phyloP scores from a whole-genome alignment of 2,888 invertebrate species.

The Tigriopus californicus region DNA sequence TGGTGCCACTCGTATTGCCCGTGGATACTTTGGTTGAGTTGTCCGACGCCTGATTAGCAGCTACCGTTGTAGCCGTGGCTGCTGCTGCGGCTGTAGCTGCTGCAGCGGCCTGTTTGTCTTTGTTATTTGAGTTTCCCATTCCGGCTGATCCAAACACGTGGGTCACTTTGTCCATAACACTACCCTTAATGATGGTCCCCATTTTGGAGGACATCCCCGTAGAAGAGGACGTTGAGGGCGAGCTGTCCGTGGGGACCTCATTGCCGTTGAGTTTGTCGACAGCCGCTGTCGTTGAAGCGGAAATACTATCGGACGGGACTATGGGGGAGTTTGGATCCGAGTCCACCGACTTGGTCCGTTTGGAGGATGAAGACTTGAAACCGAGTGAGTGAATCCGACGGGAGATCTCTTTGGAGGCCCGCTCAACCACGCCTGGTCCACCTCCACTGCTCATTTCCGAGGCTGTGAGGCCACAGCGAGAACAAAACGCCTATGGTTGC shows the following conservation, averaged over 20 bases:
- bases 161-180: slow-evolving; percentile 70
- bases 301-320: no score
- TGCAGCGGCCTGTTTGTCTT: slow-evolving; percentile 7
- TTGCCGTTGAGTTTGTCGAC: slow-evolving; percentile 13
- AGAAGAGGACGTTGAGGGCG: slow-evolving; percentile 7
- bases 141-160: slow-evolving; percentile 44
- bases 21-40: background rate
- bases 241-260: slow-evolving; percentile 10
- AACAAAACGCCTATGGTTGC: no score
- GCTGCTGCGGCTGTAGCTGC: slow-evolving; percentile 15
- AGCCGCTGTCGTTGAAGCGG: no score
- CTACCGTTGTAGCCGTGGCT: slow-evolving; percentile 13
- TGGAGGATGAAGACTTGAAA: slow-evolving; percentile 15
- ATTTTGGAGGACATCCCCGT: slow-evolving; percentile 19
- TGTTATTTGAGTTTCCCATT: background rate
- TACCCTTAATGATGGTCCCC: slow-evolving; percentile 26
- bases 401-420: slow-evolving; percentile 71
- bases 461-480: no score
- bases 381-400: slow-evolving; percentile 46
- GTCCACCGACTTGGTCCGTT: slow-evolving; percentile 14
- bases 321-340: no score
- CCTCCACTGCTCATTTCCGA: slow-evolving; percentile 28
- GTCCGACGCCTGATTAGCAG: background rate
- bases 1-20: background rate
- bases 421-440: slow-evolving; percentile 73